Base-by-base conservation (phyloP, 2,797 vertebrate species). In the Hydrolagus colliei region DNA sequence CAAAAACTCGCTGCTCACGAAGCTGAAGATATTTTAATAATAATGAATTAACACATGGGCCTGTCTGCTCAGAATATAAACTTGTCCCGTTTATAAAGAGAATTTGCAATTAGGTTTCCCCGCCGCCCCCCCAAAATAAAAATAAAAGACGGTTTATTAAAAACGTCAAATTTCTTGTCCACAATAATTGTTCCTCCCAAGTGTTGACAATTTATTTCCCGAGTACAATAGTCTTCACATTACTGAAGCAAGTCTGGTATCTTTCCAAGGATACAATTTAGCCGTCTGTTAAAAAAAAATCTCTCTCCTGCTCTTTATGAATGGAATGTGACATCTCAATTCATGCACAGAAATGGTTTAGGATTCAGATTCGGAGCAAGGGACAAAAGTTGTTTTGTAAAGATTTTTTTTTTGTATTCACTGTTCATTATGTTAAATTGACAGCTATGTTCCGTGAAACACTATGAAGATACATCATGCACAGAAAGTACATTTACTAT, bases 261-360 rank as follows among this genome's bases (percentile, higher is more conserved):
- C 52, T 84, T 84, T 10, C 16, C 0, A 35, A 68, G 65, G 41
- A 52, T 41, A 84, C 79, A 67, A 84, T 84, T 71, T 71, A 11
- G 63, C 35, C 79, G 71, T 84, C 79, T 18, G 41, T 3, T 27
- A 71, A 84, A 84, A 68, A 79, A 68, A 84, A 71, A 68, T 35
- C 3, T 52, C 3, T 84, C 79, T 41, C 65, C 9, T 16, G 67
- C n/a, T 9, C 32, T 35, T 84, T 84, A 27, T 84, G 79, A 71
- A 84, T 84, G 79, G 79, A 68, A 84, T 68, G 32, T 84, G 79
- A 84, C 79, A 84, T 84, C 71, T 71, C 79, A 84, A 68, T 84
- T 84, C 65, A 84, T 84, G 32, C 65, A 84, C 32, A 68, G 79
- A 68, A 84, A 84, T 84, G 71, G 79, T 84, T 84, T 84, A 68